phyloP scores from a whole-genome alignment of 2,113 vertebrate species.

The Tragelaphus imberbis region DNA sequence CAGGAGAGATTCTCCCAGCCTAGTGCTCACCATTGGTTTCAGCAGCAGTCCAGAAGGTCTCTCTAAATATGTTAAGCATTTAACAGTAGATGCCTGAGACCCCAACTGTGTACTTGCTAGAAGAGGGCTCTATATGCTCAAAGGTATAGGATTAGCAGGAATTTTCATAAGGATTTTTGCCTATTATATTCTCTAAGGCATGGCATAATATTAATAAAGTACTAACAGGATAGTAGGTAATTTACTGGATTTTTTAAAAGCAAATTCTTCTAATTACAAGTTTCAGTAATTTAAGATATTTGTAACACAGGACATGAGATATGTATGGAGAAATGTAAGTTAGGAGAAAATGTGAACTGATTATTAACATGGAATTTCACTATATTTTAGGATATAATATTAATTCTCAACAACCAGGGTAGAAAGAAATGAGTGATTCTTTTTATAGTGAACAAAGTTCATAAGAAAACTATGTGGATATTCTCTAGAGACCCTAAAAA shows the following conservation, averaged over 20 bases:
- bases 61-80: background rate
- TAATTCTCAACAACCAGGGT: background rate
- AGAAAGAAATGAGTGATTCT: background rate
- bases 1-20: background rate
- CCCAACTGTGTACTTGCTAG: too few species aligned
- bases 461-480: constrained; percentile 25
- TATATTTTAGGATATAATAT: background rate
- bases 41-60: background rate
- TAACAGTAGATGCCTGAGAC: background rate
- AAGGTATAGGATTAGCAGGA: background rate
- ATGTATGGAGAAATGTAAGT: background rate
- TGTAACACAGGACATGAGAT: background rate
- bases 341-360: background rate
- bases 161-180: background rate
- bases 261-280: background rate
- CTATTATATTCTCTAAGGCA: background rate
- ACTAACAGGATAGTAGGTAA: background rate
- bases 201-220: background rate
- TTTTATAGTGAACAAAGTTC: constrained; percentile 12
- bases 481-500: background rate
- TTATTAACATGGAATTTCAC: background rate
- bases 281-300: background rate
- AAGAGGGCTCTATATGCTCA: background rate
- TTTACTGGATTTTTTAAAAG: background rate
- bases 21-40: background rate